phyloP scores from a whole-genome alignment of 2,113 vertebrate species.

The Philantomba maxwellii region DNA sequence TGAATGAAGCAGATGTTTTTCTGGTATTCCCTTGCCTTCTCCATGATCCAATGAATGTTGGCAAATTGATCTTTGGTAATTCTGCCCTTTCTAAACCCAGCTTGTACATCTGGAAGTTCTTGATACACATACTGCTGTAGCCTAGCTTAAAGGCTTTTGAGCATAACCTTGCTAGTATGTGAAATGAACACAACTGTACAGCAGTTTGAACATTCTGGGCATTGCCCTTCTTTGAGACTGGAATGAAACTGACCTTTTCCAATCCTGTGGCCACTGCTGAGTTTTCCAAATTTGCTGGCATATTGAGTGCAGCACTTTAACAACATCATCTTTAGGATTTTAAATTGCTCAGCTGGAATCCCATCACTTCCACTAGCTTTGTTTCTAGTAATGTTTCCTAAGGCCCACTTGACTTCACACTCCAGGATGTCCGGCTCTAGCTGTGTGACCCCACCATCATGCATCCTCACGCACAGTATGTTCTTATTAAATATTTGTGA shows the following conservation, averaged over 20 bases:
- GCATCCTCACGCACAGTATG: background rate
- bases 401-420: background rate
- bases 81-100: background rate
- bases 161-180: background rate
- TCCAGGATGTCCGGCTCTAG: background rate
- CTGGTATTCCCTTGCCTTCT: background rate
- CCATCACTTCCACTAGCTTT: background rate
- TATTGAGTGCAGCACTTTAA: background rate
- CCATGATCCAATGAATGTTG: background rate
- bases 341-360: background rate
- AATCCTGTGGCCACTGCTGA: background rate
- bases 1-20: background rate
- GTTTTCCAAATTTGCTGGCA: background rate
- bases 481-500: background rate
- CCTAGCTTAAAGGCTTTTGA: background rate
- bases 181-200: background rate
- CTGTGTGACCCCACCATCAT: background rate
- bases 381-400: background rate
- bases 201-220: background rate
- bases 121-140: background rate
- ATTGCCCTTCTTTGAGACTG: background rate
- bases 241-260: background rate
- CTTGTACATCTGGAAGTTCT: background rate
- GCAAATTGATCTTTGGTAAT: background rate
- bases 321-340: background rate